phyloP scores from a whole-genome alignment of 2,113 vertebrate genomes.

The Clarias batrachus region DNA sequence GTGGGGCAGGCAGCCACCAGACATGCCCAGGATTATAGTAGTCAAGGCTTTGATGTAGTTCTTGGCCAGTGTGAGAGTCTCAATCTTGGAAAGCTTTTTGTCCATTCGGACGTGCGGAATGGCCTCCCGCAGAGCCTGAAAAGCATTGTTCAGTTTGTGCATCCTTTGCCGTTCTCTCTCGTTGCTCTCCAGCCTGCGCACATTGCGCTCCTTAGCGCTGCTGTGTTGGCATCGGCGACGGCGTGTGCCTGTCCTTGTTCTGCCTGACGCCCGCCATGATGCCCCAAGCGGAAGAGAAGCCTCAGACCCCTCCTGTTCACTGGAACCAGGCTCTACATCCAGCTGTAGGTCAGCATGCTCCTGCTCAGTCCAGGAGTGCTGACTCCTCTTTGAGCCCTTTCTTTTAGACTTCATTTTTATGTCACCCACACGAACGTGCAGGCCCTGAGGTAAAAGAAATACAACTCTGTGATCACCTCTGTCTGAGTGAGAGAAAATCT shows the following conservation, averaged over 20 bases:
- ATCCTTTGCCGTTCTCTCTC: slow-evolving; percentile 94
- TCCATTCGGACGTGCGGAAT: slow-evolving; percentile 92
- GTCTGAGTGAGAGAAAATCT: neutral
- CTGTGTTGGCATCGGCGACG: slow-evolving; percentile 64
- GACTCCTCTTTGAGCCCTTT: slow-evolving; percentile 75
- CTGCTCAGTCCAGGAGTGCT: slow-evolving; percentile 62
- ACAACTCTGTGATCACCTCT: neutral
- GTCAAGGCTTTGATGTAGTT: slow-evolving; percentile 97
- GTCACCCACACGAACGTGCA: slow-evolving; percentile 43
- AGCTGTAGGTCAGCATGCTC: slow-evolving; percentile 67
- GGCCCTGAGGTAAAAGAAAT: slow-evolving; percentile 33
- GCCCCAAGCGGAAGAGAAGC: slow-evolving; percentile 71
- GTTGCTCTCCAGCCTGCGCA: slow-evolving; percentile 91
- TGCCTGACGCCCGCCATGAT: slow-evolving; percentile 58
- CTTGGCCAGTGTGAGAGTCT: slow-evolving; percentile 95
- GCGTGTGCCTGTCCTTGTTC: slow-evolving; percentile 38
- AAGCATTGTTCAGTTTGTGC: slow-evolving; percentile 98
- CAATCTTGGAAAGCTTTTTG: slow-evolving; percentile 97
- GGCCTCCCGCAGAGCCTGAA: slow-evolving; percentile 90
- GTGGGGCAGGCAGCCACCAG: slow-evolving; percentile 75
- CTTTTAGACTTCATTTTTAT: slow-evolving; percentile 88
- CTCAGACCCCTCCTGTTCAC: slow-evolving; percentile 77
- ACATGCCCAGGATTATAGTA: slow-evolving; percentile 90
- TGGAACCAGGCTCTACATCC: slow-evolving; percentile 68
- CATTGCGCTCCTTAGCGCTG: slow-evolving; percentile 77